Conservation (phyloP, 2,113 vertebrate species). For the Halcyon malimbica region DNA sequence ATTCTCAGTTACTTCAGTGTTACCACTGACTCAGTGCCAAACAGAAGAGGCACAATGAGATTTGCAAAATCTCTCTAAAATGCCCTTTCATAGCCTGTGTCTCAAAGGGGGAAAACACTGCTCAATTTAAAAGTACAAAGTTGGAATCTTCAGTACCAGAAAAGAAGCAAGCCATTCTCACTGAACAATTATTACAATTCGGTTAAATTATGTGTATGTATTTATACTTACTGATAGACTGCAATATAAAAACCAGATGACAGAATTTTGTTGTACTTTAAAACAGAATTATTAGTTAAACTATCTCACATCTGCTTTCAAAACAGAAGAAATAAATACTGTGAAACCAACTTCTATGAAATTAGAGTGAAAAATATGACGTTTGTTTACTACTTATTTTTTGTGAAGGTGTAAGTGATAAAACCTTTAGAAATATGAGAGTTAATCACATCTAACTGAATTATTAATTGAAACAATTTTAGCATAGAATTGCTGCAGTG, state of each 20-base stretch:
- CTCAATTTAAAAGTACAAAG: not conserved
- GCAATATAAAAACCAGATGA: not conserved
- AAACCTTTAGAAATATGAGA: not conserved
- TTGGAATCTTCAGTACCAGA: not conserved
- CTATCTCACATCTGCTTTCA: not conserved
- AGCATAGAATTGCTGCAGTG: not conserved
- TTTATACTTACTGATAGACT: not conserved
- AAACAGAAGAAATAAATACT: not conserved
- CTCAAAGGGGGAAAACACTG: not conserved
- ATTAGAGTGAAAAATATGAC: not conserved
- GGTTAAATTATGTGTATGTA: accelerated
- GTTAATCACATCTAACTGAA: not conserved
- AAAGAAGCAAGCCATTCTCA: not conserved
- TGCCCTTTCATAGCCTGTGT: not conserved
- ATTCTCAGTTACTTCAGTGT: not conserved
- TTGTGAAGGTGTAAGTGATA: not conserved
- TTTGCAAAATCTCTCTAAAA: not conserved
- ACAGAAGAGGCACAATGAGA: not conserved
- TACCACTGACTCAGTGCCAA: not conserved
- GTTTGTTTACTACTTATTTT: not conserved
- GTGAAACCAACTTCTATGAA: not conserved
- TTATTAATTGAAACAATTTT: not conserved
- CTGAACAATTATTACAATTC: not conserved
- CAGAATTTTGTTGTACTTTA: not conserved
- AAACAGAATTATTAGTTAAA: not conserved